Evolutionary conservation across 1,140 invertebrate genomes (phyloP), one percentile per base, ranked within the genome.

Genomic region (Globodera ellingtonae): DNA sequence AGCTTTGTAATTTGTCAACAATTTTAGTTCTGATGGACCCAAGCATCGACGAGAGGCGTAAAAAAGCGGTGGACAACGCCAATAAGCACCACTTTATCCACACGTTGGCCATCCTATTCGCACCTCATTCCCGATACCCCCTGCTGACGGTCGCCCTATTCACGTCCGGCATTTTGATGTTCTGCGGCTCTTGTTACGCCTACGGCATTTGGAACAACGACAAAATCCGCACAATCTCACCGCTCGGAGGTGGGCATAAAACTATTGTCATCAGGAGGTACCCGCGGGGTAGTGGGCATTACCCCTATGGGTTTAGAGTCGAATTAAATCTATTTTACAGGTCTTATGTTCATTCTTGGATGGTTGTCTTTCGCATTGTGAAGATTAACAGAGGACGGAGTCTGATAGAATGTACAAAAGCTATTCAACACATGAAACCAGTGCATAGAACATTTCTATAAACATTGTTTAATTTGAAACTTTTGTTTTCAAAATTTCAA

Each of bases 141-240:
- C 15, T 72, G 24, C 21, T 83, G 4, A 81, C 84, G n/a, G 56
- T 56, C n/a, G n/a, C 77, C 10, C 77, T 83, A 9, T 84, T 84
- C 72, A 9, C 80, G 44, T 81, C 84, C 7, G 83, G 83, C 65
- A 81, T 84, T 82, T 24, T 85, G 24, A n/a, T 85, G 35, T 81
- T 84, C 21, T 65, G 73, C 21, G 78, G 44, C 7, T 62, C 79
- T 24, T 83, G 80, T 65, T 81, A 80, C 59, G 62, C 65, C n/a
- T 86, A 81, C 56, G 62, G 84, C 48, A 83, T 82, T 59, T 82
- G 77, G 76, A 83, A 83, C 50, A 81, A 83, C n/a, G 75, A 86
- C 24, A 77, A 79, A 62, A 62, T 69, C n/a, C 80, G 78, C 4
- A 15, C 44, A 21, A 52, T 85, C 35, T 85, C 83, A 35, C 78